A percentile compares a stretch with the other conserved stretches of the same genome.
Evolutionary conservation across 1,140 invertebrate genomes (phyloP).

Genomic region (Drosophila sechellia): DNA sequence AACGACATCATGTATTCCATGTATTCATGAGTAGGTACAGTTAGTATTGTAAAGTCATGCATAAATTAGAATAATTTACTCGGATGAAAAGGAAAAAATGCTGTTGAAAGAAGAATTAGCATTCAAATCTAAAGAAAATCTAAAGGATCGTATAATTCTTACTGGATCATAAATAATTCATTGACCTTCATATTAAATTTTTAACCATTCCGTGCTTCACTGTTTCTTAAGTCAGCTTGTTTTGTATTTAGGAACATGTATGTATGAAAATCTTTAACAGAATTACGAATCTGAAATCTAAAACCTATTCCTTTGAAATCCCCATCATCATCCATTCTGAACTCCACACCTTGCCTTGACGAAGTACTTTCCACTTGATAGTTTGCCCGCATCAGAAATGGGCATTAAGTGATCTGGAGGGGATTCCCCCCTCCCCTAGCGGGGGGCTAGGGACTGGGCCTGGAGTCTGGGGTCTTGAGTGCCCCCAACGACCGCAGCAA

Average conservation of each 20-base stretch:
- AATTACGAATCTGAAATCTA: neutral
- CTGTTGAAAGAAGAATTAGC: neutral
- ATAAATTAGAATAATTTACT: neutral
- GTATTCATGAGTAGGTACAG: constrained; percentile 3
- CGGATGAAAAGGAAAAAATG: neutral
- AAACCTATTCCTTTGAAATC: neutral
- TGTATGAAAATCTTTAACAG: too few relatives aligned
- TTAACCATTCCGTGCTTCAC: too few relatives aligned
- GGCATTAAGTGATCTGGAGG: constrained; percentile 14
- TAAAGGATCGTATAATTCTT: neutral
- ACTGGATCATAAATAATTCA: neutral
- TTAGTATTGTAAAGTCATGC: neutral
- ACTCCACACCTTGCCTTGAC: constrained; percentile 8
- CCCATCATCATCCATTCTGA: neutral
- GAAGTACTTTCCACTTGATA: constrained; percentile 31
- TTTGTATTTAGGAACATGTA: too few relatives aligned
- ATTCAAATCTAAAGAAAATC: neutral
- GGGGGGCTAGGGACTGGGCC: neutral
- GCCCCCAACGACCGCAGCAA: constrained; percentile 36
- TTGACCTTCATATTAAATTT: too few relatives aligned
- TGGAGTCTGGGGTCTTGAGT: constrained; percentile 29
- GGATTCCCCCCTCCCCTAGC: too few relatives aligned
- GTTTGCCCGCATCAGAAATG: constrained; percentile 32
- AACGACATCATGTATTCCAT: neutral
- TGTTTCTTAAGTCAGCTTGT: too few relatives aligned